Percentiles rank a stretch among this genome's conserved stretches.
These are phyloP conservation scores for Vespertilio murinus DNA, from an alignment of 2,797 vertebrate genomes.

Conservation along the genomic window DNA sequence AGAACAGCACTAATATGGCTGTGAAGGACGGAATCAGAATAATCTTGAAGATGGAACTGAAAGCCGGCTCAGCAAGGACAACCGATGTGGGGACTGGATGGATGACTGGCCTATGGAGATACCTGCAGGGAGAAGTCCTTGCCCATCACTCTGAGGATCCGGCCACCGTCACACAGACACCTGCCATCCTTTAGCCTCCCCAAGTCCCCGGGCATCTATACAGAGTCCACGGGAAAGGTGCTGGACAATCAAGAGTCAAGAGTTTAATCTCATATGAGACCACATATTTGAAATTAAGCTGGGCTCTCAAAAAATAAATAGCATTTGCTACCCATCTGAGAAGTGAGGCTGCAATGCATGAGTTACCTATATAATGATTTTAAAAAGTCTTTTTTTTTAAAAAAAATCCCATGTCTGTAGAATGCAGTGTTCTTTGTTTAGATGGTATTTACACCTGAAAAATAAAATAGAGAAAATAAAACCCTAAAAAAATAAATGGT, in stretches of 20 bases:
- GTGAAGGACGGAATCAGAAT: neutral
- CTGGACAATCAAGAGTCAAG: neutral
- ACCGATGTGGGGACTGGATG: neutral
- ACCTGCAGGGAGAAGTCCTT: neutral
- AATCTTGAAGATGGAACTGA: no score
- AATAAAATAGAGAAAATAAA: neutral
- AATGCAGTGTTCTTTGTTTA: neutral
- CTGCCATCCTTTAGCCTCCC: neutral
- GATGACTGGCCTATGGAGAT: neutral
- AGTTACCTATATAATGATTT: neutral
- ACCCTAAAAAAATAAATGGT: neutral
- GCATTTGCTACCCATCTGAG: neutral
- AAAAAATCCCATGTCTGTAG: neutral
- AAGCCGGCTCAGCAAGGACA: neutral
- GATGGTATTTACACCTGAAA: neutral
- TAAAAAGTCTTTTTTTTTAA: no score
- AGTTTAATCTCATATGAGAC: neutral
- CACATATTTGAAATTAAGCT: neutral
- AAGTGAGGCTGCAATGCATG: neutral
- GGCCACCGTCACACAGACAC: fast-evolving
- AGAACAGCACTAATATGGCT: neutral
- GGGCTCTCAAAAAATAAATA: neutral
- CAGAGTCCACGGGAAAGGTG: neutral
- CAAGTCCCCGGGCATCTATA: neutral
- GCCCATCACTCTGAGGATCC: fast-evolving